Conservation (phyloP, 2,797 vertebrate genomes). For the Falco novaeseelandiae region DNA sequence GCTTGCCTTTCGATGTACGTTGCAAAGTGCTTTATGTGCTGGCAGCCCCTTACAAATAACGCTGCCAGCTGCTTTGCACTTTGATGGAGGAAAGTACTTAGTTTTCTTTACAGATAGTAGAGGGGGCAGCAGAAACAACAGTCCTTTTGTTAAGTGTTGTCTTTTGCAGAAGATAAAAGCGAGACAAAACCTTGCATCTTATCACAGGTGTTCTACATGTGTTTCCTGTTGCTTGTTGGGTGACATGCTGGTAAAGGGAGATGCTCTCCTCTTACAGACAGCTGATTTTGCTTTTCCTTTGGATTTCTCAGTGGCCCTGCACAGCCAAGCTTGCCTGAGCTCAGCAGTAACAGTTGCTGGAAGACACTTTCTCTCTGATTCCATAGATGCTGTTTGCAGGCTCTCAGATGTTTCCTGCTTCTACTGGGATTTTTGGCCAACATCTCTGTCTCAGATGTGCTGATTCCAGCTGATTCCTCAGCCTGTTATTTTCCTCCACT, state of each 20-base stretch:
- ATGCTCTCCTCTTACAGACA: neutral
- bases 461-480: conserved; percentile 45
- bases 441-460: conserved; percentile 7
- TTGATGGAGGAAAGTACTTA: neutral
- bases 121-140: neutral
- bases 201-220: neutral
- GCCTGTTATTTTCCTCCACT: conserved; percentile 36
- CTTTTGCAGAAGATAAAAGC: neutral
- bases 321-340: conserved; percentile 60
- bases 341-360: conserved; percentile 57
- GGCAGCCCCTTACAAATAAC: neutral
- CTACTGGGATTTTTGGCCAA: conserved; percentile 42
- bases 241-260: neutral
- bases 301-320: conserved; percentile 52
- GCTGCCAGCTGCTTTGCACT: neutral
- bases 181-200: neutral
- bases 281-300: neutral
- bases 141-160: neutral
- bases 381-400: neutral
- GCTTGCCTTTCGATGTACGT: neutral
- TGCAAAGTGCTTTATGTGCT: neutral
- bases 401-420: conserved; percentile 1
- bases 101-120: neutral
- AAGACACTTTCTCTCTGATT: neutral
- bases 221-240: neutral